Evolutionary conservation across 2,797 vertebrate genomes (phyloP), one percentile per base, ranked within the genome.

Genomic region (Bradypus variegatus): DNA sequence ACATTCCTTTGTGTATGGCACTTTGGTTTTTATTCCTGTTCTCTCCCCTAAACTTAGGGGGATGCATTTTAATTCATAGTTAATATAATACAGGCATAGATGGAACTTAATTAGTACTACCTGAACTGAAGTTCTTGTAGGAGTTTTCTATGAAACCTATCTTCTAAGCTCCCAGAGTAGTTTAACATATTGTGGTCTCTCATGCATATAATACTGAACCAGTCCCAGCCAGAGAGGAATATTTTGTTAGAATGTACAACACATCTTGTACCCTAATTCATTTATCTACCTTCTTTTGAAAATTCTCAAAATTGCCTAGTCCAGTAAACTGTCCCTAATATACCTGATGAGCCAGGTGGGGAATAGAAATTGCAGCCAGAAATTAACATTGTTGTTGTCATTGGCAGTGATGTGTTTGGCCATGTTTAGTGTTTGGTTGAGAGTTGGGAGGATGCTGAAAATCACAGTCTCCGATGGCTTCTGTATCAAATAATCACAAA

Each of bases 341-440:
- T n/a, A 41, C 25, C 53, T 8, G 70, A 19, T 5, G 58, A 62
- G 29, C 72, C 31, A 23, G 36, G 25, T 16, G 1, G 8, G 33
- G 53, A 23, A 7, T 10, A 33, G 21, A 60, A 64, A 55, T 41
- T 8, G 8, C 45, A 21, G 25, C 33, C 45, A 33, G 77, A 65
- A 62, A 27, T 23, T 0, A 38, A 10, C 15, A 0, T 16, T 3
- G 9, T 19, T 19, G 23, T 38, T 16, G 19, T 83, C 77, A 41
- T 13, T 4, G 53, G 60, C 23, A 3, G 45, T 1, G 58, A 3
- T 2, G 25, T 18, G 8, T n/a, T 55, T 70, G 8, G 31, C 73
- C n/a, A 0, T 4, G 1, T 11, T 38, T 2, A n/a, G n/a, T 31
- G n/a, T 23, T 23, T 2, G 1, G 38, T 5, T 21, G 76, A 14